A percentile compares a stretch with the other conserved stretches of the same genome.
phyloP scores from a whole-genome alignment of 1,140 invertebrate genomes.

The Samia ricini region DNA sequence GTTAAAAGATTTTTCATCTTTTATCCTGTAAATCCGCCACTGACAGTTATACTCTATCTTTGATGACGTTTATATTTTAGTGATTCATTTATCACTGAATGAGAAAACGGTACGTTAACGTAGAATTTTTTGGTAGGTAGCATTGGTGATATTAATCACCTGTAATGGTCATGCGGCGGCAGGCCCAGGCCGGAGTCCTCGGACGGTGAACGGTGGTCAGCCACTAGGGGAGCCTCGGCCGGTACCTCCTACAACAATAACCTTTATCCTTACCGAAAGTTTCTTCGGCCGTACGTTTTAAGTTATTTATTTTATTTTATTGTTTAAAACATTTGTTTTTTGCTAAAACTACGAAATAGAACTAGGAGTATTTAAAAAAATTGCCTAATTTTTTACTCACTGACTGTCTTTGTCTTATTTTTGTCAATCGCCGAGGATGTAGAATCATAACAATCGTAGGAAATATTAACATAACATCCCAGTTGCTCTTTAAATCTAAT shows the following conservation, averaged over 20 bases:
- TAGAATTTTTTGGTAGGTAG: neutral
- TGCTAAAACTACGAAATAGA: neutral
- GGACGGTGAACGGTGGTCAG: conserved; percentile 85
- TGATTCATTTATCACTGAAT: too few relatives aligned
- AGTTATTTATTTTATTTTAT: neutral
- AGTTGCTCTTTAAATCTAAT: neutral
- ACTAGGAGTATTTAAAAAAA: too few relatives aligned
- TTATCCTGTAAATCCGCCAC: too few relatives aligned
- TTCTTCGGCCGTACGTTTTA: neutral
- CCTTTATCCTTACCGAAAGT: conserved; percentile 58
- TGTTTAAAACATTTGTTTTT: neutral
- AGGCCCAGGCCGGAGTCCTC: conserved; percentile 91
- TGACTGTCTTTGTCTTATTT: neutral
- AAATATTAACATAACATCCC: neutral
- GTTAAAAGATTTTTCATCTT: too few relatives aligned
- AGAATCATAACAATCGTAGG: neutral
- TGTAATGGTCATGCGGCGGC: conserved; percentile 82
- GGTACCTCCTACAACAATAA: conserved; percentile 79
- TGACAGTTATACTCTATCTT: too few relatives aligned
- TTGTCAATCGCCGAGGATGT: neutral
- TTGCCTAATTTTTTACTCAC: too few relatives aligned
- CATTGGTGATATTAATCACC: conserved; percentile 51
- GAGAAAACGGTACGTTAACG: too few relatives aligned
- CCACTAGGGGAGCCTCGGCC: conserved; percentile 76
- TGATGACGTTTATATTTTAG: too few relatives aligned